phyloP scores from a whole-genome alignment of 2,888 invertebrate genomes.

The Hirudinaria manillensis region DNA sequence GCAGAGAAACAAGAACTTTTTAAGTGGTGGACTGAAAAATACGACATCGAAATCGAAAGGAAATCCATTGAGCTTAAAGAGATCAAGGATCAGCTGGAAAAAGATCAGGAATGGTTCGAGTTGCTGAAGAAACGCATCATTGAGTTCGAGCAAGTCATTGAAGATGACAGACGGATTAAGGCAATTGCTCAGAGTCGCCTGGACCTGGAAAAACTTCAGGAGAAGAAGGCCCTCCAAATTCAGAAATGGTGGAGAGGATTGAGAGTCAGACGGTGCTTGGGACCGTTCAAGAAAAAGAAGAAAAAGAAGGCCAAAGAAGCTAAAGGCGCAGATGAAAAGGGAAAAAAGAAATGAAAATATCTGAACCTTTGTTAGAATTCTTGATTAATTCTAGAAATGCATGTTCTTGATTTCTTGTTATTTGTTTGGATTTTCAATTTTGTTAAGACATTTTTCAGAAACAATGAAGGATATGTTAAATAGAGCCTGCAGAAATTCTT shows the following conservation, averaged over 20 bases:
- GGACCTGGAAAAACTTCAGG: conserved; percentile 17
- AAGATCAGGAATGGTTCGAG: conserved; percentile 20
- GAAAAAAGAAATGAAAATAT: conserved; percentile 10
- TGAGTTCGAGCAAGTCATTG: conserved; percentile 27
- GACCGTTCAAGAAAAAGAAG: conserved; percentile 51
- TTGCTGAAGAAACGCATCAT: conserved; percentile 17
- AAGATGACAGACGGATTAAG: conserved; percentile 19
- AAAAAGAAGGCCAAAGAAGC: conserved; percentile 47
- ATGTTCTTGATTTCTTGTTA: neutral
- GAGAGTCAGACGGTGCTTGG: conserved; percentile 20
- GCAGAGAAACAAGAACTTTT: conserved; percentile 2
- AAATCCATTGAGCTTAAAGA: conserved; percentile 1
- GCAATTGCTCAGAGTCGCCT: conserved; percentile 1
- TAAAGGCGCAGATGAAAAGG: conserved; percentile 4
- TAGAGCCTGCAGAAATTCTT: too few relatives aligned
- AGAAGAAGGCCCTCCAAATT: conserved; percentile 16
- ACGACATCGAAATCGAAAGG: conserved; percentile 16
- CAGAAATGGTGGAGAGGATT: conserved; percentile 30
- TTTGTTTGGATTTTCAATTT: too few relatives aligned
- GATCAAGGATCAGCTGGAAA: conserved; percentile 11
- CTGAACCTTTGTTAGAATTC: neutral
- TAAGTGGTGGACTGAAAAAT: conserved; percentile 6
- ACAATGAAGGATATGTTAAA: too few relatives aligned
- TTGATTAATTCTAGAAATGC: neutral
- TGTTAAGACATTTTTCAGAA: too few relatives aligned